Conservation (phyloP, 2,888 invertebrate species). For the Drosophila atripex region DNA sequence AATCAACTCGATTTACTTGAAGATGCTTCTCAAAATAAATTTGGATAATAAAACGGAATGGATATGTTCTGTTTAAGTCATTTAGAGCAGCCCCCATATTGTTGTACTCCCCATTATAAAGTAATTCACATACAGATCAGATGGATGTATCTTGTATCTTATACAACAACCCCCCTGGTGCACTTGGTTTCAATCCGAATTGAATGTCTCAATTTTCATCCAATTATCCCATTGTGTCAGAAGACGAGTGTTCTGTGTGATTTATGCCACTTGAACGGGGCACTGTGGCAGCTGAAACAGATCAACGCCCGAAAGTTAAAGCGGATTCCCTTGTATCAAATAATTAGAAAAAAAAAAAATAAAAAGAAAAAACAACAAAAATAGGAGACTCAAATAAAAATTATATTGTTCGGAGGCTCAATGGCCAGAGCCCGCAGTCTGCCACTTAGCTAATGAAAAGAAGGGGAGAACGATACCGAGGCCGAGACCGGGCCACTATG, state of each 20-base stretch:
- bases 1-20: conserved; percentile 20
- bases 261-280: conserved; percentile 68
- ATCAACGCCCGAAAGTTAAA: conserved; percentile 32
- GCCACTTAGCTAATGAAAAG: conserved; percentile 69
- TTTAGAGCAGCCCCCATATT: background rate
- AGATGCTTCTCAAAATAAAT: conserved; percentile 9
- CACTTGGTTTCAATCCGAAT: conserved; percentile 25
- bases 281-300: conserved; percentile 48
- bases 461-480: conserved; percentile 9
- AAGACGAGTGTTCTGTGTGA: conserved; percentile 56
- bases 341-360: conserved; percentile 52
- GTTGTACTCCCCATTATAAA: conserved; percentile 8
- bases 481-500: background rate
- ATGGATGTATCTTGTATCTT: conserved; percentile 6
- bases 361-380: conserved; percentile 28
- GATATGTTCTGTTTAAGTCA: conserved; percentile 7
- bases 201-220: conserved; percentile 65
- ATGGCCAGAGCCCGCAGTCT: conserved; percentile 18
- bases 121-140: conserved; percentile 8
- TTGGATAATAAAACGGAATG: conserved; percentile 2
- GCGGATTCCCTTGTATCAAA: conserved; percentile 35
- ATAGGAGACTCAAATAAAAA: conserved; percentile 29
- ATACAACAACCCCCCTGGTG: conserved; percentile 6
- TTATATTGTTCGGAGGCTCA: conserved; percentile 40
- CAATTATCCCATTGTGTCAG: conserved; percentile 70